phyloP scores from a whole-genome alignment of 2,797 vertebrate genomes.

The Pygocentrus nattereri region DNA sequence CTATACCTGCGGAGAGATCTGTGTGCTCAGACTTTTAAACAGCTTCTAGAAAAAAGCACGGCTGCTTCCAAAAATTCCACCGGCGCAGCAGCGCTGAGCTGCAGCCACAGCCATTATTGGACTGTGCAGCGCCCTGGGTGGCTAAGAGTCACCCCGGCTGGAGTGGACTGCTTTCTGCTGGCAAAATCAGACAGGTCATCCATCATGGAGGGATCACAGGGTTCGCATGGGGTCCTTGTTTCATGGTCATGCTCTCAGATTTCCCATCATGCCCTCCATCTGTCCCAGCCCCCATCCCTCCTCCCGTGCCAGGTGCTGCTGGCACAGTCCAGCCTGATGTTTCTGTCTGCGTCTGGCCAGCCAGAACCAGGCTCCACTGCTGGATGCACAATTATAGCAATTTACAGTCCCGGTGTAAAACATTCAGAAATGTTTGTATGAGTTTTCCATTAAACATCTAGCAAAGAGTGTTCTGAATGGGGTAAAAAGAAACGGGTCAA shows the following conservation, averaged over 20 bases:
- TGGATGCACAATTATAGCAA: background rate
- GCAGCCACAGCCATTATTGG: slow-evolving; percentile 20
- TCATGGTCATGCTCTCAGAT: slow-evolving; percentile 68
- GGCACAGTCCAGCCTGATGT: slow-evolving; percentile 18
- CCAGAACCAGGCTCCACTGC: slow-evolving; percentile 11
- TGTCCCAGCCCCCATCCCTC: slow-evolving; percentile 55
- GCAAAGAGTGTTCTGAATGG: no score
- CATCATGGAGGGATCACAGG: slow-evolving; percentile 75
- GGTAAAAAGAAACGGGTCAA: no score
- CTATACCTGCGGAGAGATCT: slow-evolving; percentile 18
- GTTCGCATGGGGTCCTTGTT: slow-evolving; percentile 67
- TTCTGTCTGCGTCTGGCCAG: slow-evolving; percentile 30
- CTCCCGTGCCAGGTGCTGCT: slow-evolving; percentile 18
- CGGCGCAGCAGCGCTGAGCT: background rate
- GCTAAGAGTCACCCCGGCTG: slow-evolving; percentile 5
- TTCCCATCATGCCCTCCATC: slow-evolving; percentile 62
- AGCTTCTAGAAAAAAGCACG: background rate
- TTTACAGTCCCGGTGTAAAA: background rate
- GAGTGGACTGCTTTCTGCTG: slow-evolving; percentile 6
- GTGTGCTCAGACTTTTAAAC: slow-evolving; percentile 19
- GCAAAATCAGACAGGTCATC: slow-evolving; percentile 67
- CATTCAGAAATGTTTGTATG: background rate
- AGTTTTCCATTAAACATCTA: background rate
- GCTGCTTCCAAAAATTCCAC: background rate
- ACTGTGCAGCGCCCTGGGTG: slow-evolving; percentile 22